Evolutionary conservation across 2,113 vertebrate species (phyloP).

Genomic region (Salvelinus fontinalis): DNA sequence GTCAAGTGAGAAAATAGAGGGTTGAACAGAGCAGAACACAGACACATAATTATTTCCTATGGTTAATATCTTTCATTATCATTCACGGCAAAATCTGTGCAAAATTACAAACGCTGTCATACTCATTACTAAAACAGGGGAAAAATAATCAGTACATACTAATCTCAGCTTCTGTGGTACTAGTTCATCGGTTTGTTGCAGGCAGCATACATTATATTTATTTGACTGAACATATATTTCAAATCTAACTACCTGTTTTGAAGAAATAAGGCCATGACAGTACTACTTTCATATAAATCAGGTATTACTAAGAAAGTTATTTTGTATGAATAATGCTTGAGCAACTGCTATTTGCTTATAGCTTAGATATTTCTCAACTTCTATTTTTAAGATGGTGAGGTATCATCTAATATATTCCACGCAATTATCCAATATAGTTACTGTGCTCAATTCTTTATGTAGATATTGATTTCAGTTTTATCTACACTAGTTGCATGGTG

Average conservation of each 20-base stretch:
- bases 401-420: slow-evolving; percentile 17
- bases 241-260: slow-evolving; percentile 28
- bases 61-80: not conserved
- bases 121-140: slow-evolving; percentile 56
- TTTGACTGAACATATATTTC: not conserved
- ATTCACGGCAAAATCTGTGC: not conserved
- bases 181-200: slow-evolving; percentile 22
- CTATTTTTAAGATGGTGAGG: slow-evolving; percentile 17
- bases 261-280: slow-evolving; percentile 19
- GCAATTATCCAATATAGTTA: slow-evolving; percentile 47
- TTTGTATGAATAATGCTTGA: slow-evolving; percentile 7
- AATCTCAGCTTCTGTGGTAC: slow-evolving; percentile 1
- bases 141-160: not conserved
- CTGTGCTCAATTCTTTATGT: slow-evolving; percentile 47
- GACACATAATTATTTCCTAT: not conserved
- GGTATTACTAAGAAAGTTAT: slow-evolving; percentile 42
- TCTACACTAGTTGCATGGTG: slow-evolving; percentile 56
- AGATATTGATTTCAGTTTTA: slow-evolving; percentile 31
- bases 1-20: not conserved
- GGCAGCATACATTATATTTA: not conserved
- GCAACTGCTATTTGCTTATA: slow-evolving; percentile 31
- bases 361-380: slow-evolving; percentile 20
- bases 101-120: slow-evolving; percentile 59
- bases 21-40: not conserved
- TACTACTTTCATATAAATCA: slow-evolving; percentile 53